Percentiles rank a stretch among this genome's conserved stretches.
Evolutionary conservation across 1,140 invertebrate genomes (phyloP).

Genomic region (Lucilia sericata): DNA sequence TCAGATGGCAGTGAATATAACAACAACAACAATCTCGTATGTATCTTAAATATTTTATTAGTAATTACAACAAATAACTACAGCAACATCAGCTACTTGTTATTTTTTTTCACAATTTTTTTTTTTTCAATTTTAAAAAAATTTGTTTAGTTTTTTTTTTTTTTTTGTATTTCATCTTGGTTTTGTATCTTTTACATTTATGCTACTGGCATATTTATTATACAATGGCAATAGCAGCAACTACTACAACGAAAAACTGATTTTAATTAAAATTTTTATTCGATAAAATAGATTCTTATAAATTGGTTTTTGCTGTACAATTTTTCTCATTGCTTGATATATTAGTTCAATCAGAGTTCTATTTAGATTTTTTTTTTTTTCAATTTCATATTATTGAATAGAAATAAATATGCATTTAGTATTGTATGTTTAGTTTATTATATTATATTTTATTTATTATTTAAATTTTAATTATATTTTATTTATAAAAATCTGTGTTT

Average conservation of each 20-base stretch:
- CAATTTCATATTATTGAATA: too few relatives aligned
- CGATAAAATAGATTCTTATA: slow-evolving; percentile 44
- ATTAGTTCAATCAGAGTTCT: slow-evolving; percentile 41
- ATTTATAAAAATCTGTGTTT: background rate
- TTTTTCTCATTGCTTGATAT: slow-evolving; percentile 14
- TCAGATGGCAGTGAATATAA: background rate
- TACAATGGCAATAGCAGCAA: background rate
- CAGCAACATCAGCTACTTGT: slow-evolving; percentile 35
- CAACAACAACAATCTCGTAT: background rate
- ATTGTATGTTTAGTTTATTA: background rate
- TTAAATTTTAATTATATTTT: slow-evolving; percentile 26
- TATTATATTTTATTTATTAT: background rate
- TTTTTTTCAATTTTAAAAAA: background rate
- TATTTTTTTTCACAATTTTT: slow-evolving; percentile 9
- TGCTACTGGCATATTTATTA: slow-evolving; percentile 36
- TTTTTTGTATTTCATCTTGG: background rate
- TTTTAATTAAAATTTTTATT: slow-evolving; percentile 43
- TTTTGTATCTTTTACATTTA: slow-evolving; percentile 18
- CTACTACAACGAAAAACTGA: background rate
- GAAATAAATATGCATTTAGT: background rate
- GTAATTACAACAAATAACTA: slow-evolving; percentile 41
- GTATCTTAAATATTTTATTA: slow-evolving; percentile 37
- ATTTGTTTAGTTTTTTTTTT: background rate
- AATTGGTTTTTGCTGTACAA: slow-evolving; percentile 23
- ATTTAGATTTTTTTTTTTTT: slow-evolving; percentile 1